Evolutionary conservation across 2,113 vertebrate genomes (phyloP).

Genomic region (Pelecanoides urinatrix): DNA sequence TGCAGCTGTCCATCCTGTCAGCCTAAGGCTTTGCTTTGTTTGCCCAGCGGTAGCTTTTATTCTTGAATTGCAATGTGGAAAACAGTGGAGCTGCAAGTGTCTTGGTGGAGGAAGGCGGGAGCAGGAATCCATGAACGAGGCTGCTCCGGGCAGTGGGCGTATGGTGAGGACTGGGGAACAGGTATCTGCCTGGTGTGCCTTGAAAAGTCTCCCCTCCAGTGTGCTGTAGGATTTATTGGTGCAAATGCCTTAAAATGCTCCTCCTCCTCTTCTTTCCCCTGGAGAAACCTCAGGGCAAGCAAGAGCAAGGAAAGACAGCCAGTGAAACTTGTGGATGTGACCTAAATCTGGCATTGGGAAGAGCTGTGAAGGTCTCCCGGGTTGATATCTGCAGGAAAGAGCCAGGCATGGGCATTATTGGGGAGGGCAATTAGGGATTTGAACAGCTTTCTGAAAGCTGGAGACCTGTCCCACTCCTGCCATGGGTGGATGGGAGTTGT

Average conservation of each 20-base stretch:
- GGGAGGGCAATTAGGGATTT: neutral
- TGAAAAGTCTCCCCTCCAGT: neutral
- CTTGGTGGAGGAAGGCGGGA: neutral
- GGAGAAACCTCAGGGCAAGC: neutral
- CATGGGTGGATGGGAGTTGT: rapidly evolving
- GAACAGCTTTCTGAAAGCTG: neutral
- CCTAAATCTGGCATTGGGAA: neutral
- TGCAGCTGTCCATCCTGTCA: neutral
- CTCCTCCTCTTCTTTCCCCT: neutral
- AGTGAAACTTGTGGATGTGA: neutral
- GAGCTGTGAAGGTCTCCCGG: neutral
- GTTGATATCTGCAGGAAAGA: neutral
- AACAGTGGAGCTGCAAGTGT: neutral
- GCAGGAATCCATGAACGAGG: neutral
- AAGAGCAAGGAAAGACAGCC: neutral
- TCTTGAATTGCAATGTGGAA: neutral
- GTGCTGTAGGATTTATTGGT: neutral
- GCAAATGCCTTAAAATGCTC: neutral
- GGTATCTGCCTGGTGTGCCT: neutral
- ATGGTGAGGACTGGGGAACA: neutral
- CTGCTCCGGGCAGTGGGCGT: neutral
- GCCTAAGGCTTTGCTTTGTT: neutral
- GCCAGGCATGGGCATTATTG: neutral
- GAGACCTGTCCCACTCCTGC: neutral
- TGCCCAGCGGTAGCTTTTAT: neutral